Percentiles rank a stretch among this genome's conserved stretches.
These are phyloP conservation scores for Coluber constrictor DNA, from an alignment of 2,797 vertebrate genomes.

Conservation along the genomic window DNA sequence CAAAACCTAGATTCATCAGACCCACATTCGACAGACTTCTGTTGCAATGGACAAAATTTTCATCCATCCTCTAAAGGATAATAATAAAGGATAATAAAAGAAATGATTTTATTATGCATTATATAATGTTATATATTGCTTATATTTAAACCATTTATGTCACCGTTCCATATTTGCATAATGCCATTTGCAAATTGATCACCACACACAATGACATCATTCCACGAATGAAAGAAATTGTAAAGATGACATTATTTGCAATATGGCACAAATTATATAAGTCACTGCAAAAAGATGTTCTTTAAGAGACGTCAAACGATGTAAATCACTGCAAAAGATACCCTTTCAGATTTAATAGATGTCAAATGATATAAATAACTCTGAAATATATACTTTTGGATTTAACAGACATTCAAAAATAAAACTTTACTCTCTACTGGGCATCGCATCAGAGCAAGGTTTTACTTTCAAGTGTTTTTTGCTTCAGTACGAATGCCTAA, in stretches of 20 bases:
- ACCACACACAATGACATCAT: neutral
- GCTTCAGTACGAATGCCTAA: neutral
- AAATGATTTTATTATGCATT: neutral
- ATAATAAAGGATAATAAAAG: too few relatives aligned
- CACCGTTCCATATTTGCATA: neutral
- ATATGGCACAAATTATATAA: neutral
- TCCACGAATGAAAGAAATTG: neutral
- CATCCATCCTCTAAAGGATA: neutral
- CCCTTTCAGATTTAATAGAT: too few relatives aligned
- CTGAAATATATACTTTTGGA: neutral
- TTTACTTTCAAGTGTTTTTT: neutral
- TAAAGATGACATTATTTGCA: neutral
- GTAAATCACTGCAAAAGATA: too few relatives aligned
- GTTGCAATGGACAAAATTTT: neutral
- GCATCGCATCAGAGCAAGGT: neutral
- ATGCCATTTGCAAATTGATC: neutral
- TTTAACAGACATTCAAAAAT: neutral
- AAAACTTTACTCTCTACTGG: neutral
- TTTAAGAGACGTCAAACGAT: too few relatives aligned
- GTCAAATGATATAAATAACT: neutral
- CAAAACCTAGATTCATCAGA: neutral
- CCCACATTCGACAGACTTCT: neutral
- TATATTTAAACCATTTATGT: neutral
- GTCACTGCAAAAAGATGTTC: too few relatives aligned
- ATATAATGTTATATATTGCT: neutral